Evolutionary conservation across 2,888 invertebrate genomes (phyloP), one percentile per base, ranked within the genome.

Genomic region (Eupithecia centaureata): DNA sequence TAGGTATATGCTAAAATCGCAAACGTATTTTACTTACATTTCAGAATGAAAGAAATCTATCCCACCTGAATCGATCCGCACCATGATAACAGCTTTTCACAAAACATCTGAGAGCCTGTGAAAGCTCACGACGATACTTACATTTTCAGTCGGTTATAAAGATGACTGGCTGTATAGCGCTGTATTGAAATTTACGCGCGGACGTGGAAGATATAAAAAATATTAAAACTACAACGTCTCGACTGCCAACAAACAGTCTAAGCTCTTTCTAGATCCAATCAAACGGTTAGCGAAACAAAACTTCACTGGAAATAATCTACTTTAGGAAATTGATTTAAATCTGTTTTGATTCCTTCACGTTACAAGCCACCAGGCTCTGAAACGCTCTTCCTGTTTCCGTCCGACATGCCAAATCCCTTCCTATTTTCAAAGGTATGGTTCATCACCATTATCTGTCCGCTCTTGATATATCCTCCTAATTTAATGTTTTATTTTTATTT

Each of bases 141-240:
- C 65, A 71, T 71, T 68, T 68, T 7, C 13, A 12, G 10, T 30
- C 18, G 10, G 25, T 28, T 59, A 52, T 28, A 66, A 69, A 61
- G 35, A 61, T 73, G 72, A 73, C 66, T 63, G 69, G 61, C 60
- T 54, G 65, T 62, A 52, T 63, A 42, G 54, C 61, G 42, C 69
- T 63, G 69, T 72, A 76, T 74, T 73, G 58, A 66, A 74, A 69
- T 70, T 66, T 73, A 71, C 70, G 72, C 28, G 22, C 22, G 10
- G 1, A 47, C 47, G 63, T 47, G 58, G 42, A 69, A 73, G 62
- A 61, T 12, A 47, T 18, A 22, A n/a, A n/a, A 47, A 2, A 47
- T 12, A 10, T 22, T 22, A 47, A 22, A 22, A 12, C 42, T 42
- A 8, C 1, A 18, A 42, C 8, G 42, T 18, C 42, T 42, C 10